phyloP scores from a whole-genome alignment of 2,888 invertebrate genomes.

The Xiphydria camelus region DNA sequence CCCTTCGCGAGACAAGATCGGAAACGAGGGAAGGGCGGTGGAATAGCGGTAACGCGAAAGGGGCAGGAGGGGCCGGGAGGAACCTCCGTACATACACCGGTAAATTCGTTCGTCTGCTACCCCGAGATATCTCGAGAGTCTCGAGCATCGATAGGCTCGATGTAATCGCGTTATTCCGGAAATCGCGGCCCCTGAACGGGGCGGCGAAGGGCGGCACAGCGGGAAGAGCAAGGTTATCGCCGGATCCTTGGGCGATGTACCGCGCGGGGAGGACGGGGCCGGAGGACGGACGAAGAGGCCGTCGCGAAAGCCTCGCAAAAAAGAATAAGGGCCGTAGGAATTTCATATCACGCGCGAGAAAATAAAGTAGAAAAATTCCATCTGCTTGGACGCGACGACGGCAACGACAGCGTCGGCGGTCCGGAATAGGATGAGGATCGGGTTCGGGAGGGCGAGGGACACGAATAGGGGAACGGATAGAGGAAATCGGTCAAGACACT shows the following conservation, averaged over 20 bases:
- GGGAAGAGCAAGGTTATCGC: conserved; percentile 20
- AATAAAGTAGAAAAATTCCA: conserved; percentile 50
- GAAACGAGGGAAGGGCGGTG: too few relatives aligned
- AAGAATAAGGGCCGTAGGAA: conserved; percentile 32
- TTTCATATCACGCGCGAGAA: conserved; percentile 42
- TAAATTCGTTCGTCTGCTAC: too few relatives aligned
- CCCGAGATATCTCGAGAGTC: conserved; percentile 10
- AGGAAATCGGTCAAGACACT: conserved; percentile 1
- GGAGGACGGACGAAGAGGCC: conserved; percentile 2
- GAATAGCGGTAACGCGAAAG: too few relatives aligned
- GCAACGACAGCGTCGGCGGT: conserved; percentile 1
- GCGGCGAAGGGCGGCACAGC: conserved; percentile 7
- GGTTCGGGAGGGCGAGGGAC: not conserved
- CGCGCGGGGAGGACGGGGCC: conserved; percentile 12
- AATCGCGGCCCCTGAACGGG: conserved; percentile 27
- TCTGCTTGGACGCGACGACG: conserved; percentile 17
- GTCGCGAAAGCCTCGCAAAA: conserved; percentile 11
- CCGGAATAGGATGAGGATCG: conserved; percentile 1
- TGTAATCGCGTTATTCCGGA: conserved; percentile 49
- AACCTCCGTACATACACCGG: too few relatives aligned
- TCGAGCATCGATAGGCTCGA: conserved; percentile 22
- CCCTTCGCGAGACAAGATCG: too few relatives aligned
- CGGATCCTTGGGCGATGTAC: too few relatives aligned
- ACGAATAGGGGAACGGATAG: conserved; percentile 1
- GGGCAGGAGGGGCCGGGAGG: too few relatives aligned